These are phyloP conservation scores for Enteromius paludinosus DNA, from an alignment of 2,797 vertebrate genomes.

Conservation along the genomic window DNA sequence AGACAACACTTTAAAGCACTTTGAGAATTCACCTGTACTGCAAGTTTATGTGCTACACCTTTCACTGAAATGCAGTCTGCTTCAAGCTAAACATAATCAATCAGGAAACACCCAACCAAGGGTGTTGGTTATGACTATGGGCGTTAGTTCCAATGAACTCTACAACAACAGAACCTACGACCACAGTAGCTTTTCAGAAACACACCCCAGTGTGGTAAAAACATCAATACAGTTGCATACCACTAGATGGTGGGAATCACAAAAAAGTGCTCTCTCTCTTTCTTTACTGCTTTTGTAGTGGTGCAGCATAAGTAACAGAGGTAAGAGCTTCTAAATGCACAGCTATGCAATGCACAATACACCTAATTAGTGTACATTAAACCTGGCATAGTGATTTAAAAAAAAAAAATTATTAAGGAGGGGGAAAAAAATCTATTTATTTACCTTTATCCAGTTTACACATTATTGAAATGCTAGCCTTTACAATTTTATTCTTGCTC, in stretches of 20 bases:
- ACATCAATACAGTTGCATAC: not conserved
- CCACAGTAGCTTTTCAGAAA: not conserved
- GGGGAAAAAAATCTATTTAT: not conserved
- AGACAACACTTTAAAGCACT: not conserved
- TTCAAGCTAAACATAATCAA: not conserved
- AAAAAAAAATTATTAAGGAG: not conserved
- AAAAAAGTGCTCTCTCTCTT: not conserved
- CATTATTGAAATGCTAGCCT: not conserved
- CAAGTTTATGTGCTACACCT: slow-evolving; percentile 8
- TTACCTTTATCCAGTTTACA: not conserved
- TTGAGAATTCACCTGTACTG: not conserved
- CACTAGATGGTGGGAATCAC: slow-evolving; percentile 14
- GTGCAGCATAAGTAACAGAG: not conserved
- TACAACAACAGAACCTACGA: not conserved
- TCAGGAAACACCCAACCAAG: not conserved
- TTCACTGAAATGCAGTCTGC: not conserved
- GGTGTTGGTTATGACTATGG: not conserved
- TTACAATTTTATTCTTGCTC: not conserved
- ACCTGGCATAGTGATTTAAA: not conserved
- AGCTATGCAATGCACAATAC: not conserved
- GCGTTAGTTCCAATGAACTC: not conserved
- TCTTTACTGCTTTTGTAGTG: not conserved
- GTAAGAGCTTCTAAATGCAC: not conserved
- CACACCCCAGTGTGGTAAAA: not conserved
- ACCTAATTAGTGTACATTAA: not conserved